These are phyloP conservation scores for Aplodontia rufa DNA, from an alignment of 2,113 vertebrate genomes.

Conservation along the genomic window DNA sequence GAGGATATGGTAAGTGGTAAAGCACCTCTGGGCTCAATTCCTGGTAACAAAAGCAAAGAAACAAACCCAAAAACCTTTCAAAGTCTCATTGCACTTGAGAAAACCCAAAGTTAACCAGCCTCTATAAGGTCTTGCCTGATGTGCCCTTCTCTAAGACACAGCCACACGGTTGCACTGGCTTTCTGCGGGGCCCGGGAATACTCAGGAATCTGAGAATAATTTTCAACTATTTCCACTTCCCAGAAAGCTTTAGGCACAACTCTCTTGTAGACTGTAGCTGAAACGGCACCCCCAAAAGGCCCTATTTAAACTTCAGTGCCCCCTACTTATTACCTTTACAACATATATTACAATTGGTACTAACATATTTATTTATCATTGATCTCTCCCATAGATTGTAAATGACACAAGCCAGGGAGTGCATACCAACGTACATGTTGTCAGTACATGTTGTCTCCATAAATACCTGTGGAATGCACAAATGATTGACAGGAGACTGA, in stretches of 20 bases:
- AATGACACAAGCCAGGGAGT: neutral
- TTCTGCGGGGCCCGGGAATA: neutral
- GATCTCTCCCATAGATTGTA: neutral
- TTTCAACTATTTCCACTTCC: neutral
- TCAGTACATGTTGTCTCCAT: neutral
- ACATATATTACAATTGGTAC: neutral
- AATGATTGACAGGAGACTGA: neutral
- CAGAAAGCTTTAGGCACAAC: neutral
- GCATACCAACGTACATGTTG: neutral
- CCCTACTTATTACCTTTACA: neutral
- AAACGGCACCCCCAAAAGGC: neutral
- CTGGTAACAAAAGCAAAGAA: too few relatives aligned
- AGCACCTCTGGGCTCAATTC: too few relatives aligned
- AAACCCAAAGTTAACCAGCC: neutral
- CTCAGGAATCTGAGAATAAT: neutral
- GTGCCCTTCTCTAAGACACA: neutral
- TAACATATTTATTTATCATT: neutral
- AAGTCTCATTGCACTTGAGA: neutral
- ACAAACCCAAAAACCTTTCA: neutral
- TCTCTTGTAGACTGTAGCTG: neutral
- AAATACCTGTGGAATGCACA: neutral
- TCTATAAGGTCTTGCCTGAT: neutral
- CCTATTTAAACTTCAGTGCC: neutral
- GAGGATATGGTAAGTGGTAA: too few relatives aligned
- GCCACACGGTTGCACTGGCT: neutral